Evolutionary conservation across 2,797 vertebrate genomes (phyloP).

Genomic region (Craterocephalus amniculus): DNA sequence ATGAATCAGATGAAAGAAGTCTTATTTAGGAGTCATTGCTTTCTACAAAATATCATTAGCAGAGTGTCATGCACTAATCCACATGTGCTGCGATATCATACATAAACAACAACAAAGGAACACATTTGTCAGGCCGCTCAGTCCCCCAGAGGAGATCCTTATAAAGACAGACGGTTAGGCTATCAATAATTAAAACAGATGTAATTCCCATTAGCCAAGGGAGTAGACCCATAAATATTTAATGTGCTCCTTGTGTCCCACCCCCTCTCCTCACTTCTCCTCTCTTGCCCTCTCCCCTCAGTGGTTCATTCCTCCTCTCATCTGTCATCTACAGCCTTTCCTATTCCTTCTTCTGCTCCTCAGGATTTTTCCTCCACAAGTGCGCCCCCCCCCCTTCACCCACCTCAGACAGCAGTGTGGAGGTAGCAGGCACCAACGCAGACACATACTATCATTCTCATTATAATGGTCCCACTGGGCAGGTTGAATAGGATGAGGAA

Average conservation of each 20-base stretch:
- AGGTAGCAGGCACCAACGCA: constrained; percentile 30
- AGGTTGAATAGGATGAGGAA: constrained; percentile 52
- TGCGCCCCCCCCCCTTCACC: background rate
- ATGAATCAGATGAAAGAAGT: constrained; percentile 25
- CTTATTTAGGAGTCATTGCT: constrained; percentile 21
- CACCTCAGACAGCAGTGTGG: constrained; percentile 34
- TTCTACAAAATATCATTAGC: constrained; percentile 32
- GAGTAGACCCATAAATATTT: constrained; percentile 82
- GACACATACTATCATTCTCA: constrained; percentile 56
- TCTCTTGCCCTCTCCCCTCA: constrained; percentile 40
- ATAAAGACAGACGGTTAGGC: constrained; percentile 80
- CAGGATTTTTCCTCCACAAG: constrained; percentile 19
- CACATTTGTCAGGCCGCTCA: constrained; percentile 60
- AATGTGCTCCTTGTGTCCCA: constrained; percentile 71
- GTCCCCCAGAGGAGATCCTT: constrained; percentile 66
- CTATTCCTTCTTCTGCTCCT: constrained; percentile 36
- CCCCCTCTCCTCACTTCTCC: constrained; percentile 40
- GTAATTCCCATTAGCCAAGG: constrained; percentile 82
- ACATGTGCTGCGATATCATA: constrained; percentile 49
- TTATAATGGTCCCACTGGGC: constrained; percentile 72
- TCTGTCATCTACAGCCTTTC: constrained; percentile 52
- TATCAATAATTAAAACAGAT: constrained; percentile 86
- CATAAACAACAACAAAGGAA: constrained; percentile 72
- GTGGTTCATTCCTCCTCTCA: constrained; percentile 46
- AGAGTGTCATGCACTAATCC: constrained; percentile 12